phyloP scores from a whole-genome alignment of 2,797 vertebrate genomes.

The Channa striata region DNA sequence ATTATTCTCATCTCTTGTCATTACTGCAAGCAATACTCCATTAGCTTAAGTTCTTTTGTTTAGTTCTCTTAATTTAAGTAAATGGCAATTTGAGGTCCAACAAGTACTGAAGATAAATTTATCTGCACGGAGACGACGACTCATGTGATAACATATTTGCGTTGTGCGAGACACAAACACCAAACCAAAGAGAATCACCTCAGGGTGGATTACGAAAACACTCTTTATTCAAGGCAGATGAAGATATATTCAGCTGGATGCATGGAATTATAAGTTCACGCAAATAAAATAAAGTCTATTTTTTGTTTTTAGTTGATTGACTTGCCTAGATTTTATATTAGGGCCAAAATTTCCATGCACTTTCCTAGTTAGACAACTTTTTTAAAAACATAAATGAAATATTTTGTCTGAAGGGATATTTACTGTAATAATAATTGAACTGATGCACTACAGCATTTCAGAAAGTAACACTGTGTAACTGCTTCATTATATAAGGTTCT shows the following conservation, averaged over 20 bases:
- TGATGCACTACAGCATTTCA: not conserved
- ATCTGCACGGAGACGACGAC: slow-evolving; percentile 19
- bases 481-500: too few relatives aligned
- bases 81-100: slow-evolving; percentile 55
- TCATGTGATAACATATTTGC: not conserved
- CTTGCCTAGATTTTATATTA: not conserved
- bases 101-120: slow-evolving; percentile 26
- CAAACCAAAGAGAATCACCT: not conserved
- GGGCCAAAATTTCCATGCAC: not conserved
- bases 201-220: not conserved
- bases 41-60: slow-evolving; percentile 73
- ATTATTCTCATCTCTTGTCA: slow-evolving; percentile 76
- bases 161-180: slow-evolving; percentile 11
- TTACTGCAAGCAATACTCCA: slow-evolving; percentile 69
- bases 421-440: not conserved
- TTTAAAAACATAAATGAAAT: not conserved
- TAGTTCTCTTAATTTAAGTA: slow-evolving; percentile 63
- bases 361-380: not conserved
- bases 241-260: not conserved
- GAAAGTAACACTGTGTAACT: not conserved
- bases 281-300: not conserved
- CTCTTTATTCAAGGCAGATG: not conserved
- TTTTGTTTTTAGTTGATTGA: not conserved
- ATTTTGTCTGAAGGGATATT: not conserved
- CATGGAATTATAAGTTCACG: not conserved